Evolutionary conservation across 2,113 vertebrate genomes (phyloP).

Genomic region (Brevimyrus niger): DNA sequence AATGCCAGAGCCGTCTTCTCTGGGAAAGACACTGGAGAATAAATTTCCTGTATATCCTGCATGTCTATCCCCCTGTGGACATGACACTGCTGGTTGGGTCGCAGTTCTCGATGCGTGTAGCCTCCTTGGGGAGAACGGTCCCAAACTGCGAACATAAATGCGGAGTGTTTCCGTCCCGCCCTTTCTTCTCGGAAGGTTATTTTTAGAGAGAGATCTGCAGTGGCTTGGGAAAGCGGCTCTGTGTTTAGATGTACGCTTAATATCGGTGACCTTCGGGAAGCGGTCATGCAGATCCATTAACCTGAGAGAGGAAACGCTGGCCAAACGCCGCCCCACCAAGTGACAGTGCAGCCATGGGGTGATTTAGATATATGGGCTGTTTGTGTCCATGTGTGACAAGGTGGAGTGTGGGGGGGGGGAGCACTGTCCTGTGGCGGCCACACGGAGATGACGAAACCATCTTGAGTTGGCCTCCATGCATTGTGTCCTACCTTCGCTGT

Average conservation of each 20-base stretch:
- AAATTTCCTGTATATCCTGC: not conserved
- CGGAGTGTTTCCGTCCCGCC: not conserved
- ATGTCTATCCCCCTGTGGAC: not conserved
- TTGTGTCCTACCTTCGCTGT: not conserved
- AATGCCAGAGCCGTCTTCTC: not conserved
- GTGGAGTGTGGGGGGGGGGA: not conserved
- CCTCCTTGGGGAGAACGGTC: not conserved
- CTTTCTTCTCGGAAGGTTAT: constrained; percentile 12
- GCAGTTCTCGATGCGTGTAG: not conserved
- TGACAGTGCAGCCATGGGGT: not conserved
- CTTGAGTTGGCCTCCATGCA: not conserved
- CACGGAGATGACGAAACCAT: not conserved
- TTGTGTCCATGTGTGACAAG: not conserved
- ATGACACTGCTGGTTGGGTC: not conserved
- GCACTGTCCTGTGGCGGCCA: not conserved
- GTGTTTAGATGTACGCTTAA: constrained; percentile 12
- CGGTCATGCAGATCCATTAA: constrained; percentile 1
- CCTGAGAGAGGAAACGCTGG: not conserved
- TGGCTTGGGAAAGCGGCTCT: constrained; percentile 26
- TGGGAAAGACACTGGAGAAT: not conserved
- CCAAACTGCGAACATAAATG: not conserved
- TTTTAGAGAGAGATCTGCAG: constrained; percentile 19
- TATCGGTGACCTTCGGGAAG: constrained; percentile 4
- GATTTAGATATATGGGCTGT: not conserved
- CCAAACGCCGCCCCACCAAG: not conserved